Conservation (phyloP, 2,888 invertebrate genomes). For the Mongoloraphidia duomilia region DNA sequence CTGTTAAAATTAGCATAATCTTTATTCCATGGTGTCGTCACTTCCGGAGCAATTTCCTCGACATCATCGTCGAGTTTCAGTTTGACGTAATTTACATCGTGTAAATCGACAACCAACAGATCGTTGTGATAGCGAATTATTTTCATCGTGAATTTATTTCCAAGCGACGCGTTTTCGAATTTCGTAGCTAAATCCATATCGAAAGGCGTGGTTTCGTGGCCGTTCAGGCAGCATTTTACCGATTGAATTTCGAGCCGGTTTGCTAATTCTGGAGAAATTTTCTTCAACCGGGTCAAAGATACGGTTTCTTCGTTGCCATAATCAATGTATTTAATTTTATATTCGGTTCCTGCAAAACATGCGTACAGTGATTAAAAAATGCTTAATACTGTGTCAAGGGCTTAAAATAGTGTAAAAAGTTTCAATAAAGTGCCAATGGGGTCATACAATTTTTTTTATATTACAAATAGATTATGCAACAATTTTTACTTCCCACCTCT, state of each 20-base stretch:
- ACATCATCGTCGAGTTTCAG: background rate
- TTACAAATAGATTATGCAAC: no score
- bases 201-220: conserved; percentile 39
- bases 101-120: conserved; percentile 45
- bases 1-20: no score
- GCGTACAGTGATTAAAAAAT: no score
- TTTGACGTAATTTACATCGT: conserved; percentile 30
- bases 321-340: conserved; percentile 76
- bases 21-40: background rate
- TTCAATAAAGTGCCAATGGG: no score
- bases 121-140: conserved; percentile 38
- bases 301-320: conserved; percentile 89
- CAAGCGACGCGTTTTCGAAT: conserved; percentile 55
- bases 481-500: no score
- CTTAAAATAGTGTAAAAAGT: no score
- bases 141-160: conserved; percentile 43
- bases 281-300: conserved; percentile 39
- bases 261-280: conserved; percentile 48
- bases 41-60: background rate
- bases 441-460: no score
- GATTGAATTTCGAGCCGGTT: conserved; percentile 54
- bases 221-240: conserved; percentile 60
- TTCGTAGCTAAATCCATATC: conserved; percentile 41
- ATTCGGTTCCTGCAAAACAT: conserved; percentile 13
- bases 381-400: no score